A percentile compares a stretch with the other conserved stretches of the same genome.
Evolutionary conservation across 2,113 vertebrate genomes (phyloP).

Genomic region (Campylomormyrus numenius): DNA sequence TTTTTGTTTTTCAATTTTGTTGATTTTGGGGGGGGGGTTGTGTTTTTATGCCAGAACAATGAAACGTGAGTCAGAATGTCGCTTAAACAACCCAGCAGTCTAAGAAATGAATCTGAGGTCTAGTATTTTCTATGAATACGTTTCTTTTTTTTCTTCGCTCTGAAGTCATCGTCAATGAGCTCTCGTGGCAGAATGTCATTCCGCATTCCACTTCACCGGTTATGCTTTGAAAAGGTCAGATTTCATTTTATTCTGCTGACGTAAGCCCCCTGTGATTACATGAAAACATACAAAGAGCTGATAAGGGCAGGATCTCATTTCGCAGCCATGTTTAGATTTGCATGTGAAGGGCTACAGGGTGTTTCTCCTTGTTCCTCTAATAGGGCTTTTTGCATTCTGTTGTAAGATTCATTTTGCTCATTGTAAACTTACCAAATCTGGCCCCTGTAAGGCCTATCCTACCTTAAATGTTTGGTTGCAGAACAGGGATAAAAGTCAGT

Average conservation of each 20-base stretch:
- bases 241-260: constrained; percentile 29
- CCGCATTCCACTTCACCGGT: not conserved
- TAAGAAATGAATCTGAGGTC: not conserved
- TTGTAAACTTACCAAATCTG: not conserved
- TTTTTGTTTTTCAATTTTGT: not conserved
- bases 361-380: not conserved
- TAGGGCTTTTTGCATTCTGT: not conserved
- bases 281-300: not conserved
- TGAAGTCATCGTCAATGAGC: not conserved
- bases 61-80: not conserved
- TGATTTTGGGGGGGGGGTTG: too few relatives aligned
- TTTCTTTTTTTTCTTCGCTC: not conserved
- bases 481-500: too few relatives aligned
- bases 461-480: not conserved
- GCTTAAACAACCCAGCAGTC: not conserved
- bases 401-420: not conserved
- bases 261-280: not conserved
- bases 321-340: not conserved
- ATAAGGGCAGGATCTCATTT: constrained; percentile 32
- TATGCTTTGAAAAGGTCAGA: constrained; percentile 40
- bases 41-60: not conserved
- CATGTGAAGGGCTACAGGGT: not conserved
- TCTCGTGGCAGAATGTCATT: not conserved
- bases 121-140: not conserved
- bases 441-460: not conserved